Conservation (phyloP, 2,113 vertebrate species). For the Melozone crissalis region DNA sequence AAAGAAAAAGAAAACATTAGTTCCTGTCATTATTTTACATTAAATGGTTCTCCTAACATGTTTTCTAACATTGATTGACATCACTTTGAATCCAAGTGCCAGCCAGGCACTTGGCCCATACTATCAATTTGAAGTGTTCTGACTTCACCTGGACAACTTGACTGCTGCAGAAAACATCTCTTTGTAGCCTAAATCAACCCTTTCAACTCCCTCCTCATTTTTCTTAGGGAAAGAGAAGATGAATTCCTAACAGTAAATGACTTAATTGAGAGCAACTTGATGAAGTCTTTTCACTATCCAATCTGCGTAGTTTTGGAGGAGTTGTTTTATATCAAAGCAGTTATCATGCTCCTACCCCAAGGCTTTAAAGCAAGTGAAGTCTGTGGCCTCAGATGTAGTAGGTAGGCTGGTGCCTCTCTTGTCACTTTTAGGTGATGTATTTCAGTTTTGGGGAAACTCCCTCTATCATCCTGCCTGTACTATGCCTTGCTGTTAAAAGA, state of each 20-base stretch:
- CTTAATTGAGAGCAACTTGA: background rate
- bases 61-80: background rate
- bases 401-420: background rate
- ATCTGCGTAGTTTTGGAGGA: background rate
- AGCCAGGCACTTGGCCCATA: background rate
- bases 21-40: background rate
- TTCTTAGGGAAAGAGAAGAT: background rate
- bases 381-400: background rate
- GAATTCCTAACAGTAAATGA: background rate
- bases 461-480: fast-evolving
- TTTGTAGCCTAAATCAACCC: background rate
- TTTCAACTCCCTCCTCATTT: background rate
- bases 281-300: background rate
- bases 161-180: background rate
- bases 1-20: background rate
- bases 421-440: background rate
- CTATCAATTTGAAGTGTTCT: background rate
- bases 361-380: background rate
- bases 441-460: background rate
- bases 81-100: background rate
- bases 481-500: background rate
- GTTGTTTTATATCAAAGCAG: background rate
- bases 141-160: background rate
- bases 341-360: background rate
- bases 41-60: background rate